phyloP scores from a whole-genome alignment of 2,888 invertebrate species.

The Chesias legatella region DNA sequence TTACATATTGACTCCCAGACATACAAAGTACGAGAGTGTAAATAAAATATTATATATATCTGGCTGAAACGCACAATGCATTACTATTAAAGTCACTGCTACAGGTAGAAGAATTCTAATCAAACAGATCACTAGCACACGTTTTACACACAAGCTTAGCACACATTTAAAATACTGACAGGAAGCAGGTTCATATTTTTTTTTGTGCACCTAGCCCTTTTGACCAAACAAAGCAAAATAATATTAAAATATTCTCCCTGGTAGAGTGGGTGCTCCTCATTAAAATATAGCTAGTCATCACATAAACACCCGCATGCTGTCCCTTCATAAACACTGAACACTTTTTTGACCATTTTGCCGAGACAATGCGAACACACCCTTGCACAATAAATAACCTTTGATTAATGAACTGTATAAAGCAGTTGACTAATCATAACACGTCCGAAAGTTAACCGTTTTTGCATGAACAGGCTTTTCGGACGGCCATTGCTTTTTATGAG shows the following conservation, averaged over 20 bases:
- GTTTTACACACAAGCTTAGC: too few relatives aligned
- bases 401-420: constrained; percentile 63
- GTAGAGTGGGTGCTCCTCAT: not conserved
- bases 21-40: too few relatives aligned
- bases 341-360: constrained; percentile 19
- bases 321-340: constrained; percentile 26
- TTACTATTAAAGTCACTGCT: too few relatives aligned
- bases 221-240: constrained; percentile 31
- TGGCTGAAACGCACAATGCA: too few relatives aligned
- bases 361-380: constrained; percentile 47
- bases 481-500: not conserved
- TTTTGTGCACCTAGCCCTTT: not conserved
- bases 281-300: not conserved
- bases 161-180: constrained; percentile 6
- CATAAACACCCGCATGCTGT: constrained; percentile 18
- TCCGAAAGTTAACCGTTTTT: constrained; percentile 30
- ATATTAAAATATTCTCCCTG: too few relatives aligned
- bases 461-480: constrained; percentile 12
- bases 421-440: constrained; percentile 43
- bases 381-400: constrained; percentile 67
- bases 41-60: too few relatives aligned
- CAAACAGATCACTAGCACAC: too few relatives aligned
- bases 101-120: too few relatives aligned
- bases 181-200: too few relatives aligned
- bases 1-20: too few relatives aligned